Conservation (phyloP, 2,888 invertebrate species). For the Drosophila helvetica region DNA sequence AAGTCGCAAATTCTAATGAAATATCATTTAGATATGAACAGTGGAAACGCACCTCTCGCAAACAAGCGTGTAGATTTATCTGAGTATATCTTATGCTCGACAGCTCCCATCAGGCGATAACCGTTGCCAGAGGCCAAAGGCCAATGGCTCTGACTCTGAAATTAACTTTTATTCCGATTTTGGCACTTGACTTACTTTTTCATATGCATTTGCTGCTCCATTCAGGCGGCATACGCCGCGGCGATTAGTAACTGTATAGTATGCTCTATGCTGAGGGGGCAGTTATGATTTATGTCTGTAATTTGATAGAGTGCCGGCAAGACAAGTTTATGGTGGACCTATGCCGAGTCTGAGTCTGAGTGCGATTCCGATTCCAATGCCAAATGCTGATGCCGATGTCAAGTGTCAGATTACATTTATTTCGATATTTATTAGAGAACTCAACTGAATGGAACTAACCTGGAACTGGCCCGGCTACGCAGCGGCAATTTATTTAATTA, state of each 20-base stretch:
- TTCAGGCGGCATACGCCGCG: conserved; percentile 23
- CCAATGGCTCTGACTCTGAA: conserved; percentile 49
- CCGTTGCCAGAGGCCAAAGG: conserved; percentile 22
- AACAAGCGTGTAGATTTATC: conserved; percentile 14
- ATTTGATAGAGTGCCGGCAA: conserved; percentile 71
- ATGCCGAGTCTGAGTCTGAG: conserved; percentile 26
- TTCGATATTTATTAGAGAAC: conserved; percentile 75
- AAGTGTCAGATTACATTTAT: conserved; percentile 79
- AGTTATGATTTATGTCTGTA: conserved; percentile 76
- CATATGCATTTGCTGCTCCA: conserved; percentile 44
- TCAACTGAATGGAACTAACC: conserved; percentile 36
- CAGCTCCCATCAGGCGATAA: conserved; percentile 56
- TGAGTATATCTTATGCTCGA: conserved; percentile 1
- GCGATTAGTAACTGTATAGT: conserved; percentile 41
- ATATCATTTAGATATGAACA: background rate
- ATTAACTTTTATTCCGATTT: conserved; percentile 59
- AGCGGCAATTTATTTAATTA: conserved; percentile 77
- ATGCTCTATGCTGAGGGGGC: conserved; percentile 44
- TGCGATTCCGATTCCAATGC: conserved; percentile 56
- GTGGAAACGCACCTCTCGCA: no score
- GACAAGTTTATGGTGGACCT: conserved; percentile 59
- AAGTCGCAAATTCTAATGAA: background rate
- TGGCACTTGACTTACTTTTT: conserved; percentile 69
- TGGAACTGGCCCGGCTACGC: conserved; percentile 66
- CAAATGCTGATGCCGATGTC: conserved; percentile 76